Conservation (phyloP, 2,888 invertebrate species). For the Xylophagus ater region DNA sequence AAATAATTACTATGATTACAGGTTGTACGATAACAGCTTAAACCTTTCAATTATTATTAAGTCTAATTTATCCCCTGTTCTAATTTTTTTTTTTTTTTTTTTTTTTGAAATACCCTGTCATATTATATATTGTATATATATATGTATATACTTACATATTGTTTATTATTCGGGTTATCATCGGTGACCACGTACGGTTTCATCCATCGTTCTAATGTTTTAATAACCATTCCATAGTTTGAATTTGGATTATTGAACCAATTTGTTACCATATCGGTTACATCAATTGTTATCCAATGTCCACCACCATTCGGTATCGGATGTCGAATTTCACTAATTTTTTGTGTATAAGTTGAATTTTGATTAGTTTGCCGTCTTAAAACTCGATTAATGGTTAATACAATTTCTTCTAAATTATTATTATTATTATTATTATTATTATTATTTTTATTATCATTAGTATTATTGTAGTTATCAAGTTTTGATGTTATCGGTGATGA, state of each 20-base stretch:
- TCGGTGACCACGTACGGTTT: slow-evolving; percentile 58
- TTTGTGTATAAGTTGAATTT: slow-evolving; percentile 27
- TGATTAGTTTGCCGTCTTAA: slow-evolving; percentile 22
- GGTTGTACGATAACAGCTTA: too few relatives aligned
- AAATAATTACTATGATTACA: too few relatives aligned
- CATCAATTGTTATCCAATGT: slow-evolving; percentile 60
- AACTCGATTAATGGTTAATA: slow-evolving; percentile 29
- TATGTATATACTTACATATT: slow-evolving; percentile 38
- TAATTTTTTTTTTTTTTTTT: too few relatives aligned
- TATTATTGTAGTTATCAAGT: slow-evolving; percentile 4
- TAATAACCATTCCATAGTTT: slow-evolving; percentile 66
- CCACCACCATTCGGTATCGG: slow-evolving; percentile 32
- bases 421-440: slow-evolving; percentile 4
- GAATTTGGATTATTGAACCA: slow-evolving; percentile 66
- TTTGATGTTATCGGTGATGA: neutral
- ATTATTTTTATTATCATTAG: neutral
- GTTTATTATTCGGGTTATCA: slow-evolving; percentile 42
- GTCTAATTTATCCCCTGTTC: too few relatives aligned
- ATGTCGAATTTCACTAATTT: slow-evolving; percentile 29
- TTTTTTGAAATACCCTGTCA: too few relatives aligned
- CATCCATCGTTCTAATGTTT: slow-evolving; percentile 51
- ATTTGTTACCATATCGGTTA: slow-evolving; percentile 61
- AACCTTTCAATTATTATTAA: too few relatives aligned
- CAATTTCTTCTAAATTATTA: slow-evolving; percentile 24
- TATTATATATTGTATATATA: too few relatives aligned